Evolutionary conservation across 2,888 invertebrate genomes (phyloP), one percentile per base, ranked within the genome.

Genomic region (Tipula helvola): DNA sequence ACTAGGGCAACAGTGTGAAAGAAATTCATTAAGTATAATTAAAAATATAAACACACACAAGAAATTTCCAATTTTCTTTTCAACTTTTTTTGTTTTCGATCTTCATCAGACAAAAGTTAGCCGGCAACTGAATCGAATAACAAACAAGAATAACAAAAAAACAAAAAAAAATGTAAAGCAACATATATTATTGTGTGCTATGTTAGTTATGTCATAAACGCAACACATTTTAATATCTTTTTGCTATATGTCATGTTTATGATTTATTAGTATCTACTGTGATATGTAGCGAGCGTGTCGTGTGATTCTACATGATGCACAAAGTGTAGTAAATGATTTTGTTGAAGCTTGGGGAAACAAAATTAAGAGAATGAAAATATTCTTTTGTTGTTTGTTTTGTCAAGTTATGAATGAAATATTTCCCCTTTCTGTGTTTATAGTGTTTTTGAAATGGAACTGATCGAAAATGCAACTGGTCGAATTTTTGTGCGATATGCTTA

Each of bases 31-130:
- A 28, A 28, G 1, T 28, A n/a, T n/a, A 28, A 28, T 28, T 28
- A 28, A 52, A 44, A 52, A 52, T 39, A 7, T 39, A 39, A 2
- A 10, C 10, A 10, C 10, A 18, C 71, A 71, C 71, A 71, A 71
- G 28, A 71, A 71, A 71, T 28, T 28, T 18, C 10, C 7, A 16
- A 52, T 52, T 52, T 52, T 71, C 71, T 18, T 71, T 71, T 71
- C 28, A 71, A 71, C 28, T 71, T 71, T 71, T 71, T 71, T 71
- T 71, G 28, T 71, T 71, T 71, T 71, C 71, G 71, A 71, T 71
- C 71, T 71, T 71, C 71, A 71, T 71, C 71, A 71, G 71, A 71
- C 71, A 71, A 71, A 71, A 71, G 71, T 71, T 71, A 71, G 71
- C 71, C 71, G 71, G 71, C 71, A 71, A 71, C 71, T 71, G 71